These are phyloP conservation scores for Limnephilus rhombicus DNA, from an alignment of 2,888 invertebrate species.

Conservation along the genomic window DNA sequence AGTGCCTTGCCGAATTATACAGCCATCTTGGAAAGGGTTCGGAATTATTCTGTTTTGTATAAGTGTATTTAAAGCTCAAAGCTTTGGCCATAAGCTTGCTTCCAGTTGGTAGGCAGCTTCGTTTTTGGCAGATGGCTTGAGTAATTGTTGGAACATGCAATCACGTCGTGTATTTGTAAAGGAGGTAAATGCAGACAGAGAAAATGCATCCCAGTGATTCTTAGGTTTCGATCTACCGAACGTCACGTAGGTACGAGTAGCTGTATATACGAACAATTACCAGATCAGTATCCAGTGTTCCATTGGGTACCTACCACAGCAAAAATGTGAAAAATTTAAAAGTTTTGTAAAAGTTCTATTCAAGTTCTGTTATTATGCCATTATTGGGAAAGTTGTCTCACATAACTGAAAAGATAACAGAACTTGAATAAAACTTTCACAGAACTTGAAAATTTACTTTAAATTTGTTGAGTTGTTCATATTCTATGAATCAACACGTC, in stretches of 20 bases:
- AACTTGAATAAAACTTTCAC: too few species aligned
- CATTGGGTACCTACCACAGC: background rate
- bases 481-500: too few species aligned
- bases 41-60: background rate
- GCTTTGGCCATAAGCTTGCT: background rate
- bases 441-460: too few species aligned
- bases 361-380: too few species aligned
- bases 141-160: background rate
- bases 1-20: conserved; percentile 23
- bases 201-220: background rate
- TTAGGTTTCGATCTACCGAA: background rate
- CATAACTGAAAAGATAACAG: too few species aligned
- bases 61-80: background rate
- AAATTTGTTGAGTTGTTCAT: too few species aligned
- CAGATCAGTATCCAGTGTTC: background rate
- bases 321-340: too few species aligned
- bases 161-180: background rate
- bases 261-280: background rate
- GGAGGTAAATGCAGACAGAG: background rate
- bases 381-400: too few species aligned
- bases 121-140: background rate
- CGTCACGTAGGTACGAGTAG: too few species aligned
- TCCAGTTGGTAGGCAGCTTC: background rate
- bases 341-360: too few species aligned
- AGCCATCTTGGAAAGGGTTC: conserved; percentile 17